Evolutionary conservation across 2,113 vertebrate genomes (phyloP).

Genomic region (Apteryx owenii): DNA sequence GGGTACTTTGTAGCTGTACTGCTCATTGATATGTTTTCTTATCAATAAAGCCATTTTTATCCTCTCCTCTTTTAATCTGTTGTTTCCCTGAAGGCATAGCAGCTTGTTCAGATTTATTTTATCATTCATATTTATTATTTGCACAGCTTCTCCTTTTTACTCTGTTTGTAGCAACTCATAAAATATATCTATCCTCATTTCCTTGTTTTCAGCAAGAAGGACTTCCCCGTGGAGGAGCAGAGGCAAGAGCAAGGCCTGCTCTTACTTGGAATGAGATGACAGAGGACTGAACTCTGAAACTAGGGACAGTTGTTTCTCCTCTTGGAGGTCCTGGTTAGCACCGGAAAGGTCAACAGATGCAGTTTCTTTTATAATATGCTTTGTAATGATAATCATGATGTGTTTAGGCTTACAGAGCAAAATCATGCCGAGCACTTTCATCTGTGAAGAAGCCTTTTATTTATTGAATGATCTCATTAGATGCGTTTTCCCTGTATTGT

Average conservation of each 20-base stretch:
- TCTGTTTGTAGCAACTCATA: background rate
- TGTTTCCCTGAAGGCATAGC: background rate
- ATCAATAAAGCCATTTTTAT: background rate
- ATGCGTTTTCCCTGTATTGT: background rate
- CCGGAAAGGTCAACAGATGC: background rate
- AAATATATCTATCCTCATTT: background rate
- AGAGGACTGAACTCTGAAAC: background rate
- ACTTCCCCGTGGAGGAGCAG: too few relatives aligned
- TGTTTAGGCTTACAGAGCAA: background rate
- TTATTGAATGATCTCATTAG: background rate
- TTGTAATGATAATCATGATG: background rate
- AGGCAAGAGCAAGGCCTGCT: background rate
- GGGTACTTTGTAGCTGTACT: background rate
- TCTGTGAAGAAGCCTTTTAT: background rate
- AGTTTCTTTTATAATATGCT: background rate
- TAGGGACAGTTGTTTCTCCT: background rate
- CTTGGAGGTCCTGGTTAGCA: background rate
- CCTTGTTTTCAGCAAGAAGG: background rate
- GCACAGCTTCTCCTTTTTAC: background rate
- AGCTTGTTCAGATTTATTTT: background rate
- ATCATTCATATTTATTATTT: background rate
- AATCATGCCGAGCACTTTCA: background rate
- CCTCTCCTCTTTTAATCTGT: background rate
- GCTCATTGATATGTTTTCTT: background rate
- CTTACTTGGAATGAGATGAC: fast-evolving